A percentile compares a stretch with the other conserved stretches of the same genome.
These are phyloP conservation scores for Premnoplex brunnescens DNA, from an alignment of 2,797 vertebrate genomes.

Conservation along the genomic window DNA sequence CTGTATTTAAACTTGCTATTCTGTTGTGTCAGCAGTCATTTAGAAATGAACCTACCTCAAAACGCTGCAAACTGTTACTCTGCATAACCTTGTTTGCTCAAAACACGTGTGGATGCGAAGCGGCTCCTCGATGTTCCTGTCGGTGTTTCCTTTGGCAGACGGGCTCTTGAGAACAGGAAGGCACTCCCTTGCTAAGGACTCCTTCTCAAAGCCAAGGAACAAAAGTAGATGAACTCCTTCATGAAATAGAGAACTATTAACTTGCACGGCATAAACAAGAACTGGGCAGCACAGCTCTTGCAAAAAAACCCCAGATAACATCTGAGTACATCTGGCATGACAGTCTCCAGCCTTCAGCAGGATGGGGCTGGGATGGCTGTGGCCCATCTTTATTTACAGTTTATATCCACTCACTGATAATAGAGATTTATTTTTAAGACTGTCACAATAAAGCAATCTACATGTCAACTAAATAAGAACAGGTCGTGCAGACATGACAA, in stretches of 20 bases:
- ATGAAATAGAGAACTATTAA: slow-evolving; percentile 32
- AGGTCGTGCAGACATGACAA: neutral
- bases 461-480: neutral
- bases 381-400: neutral
- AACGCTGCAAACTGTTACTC: neutral
- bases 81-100: neutral
- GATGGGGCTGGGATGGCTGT: neutral
- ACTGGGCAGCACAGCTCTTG: neutral
- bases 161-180: slow-evolving; percentile 75
- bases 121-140: slow-evolving; percentile 57
- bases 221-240: slow-evolving; percentile 59
- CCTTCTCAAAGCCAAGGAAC: slow-evolving; percentile 68
- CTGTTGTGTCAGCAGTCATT: neutral
- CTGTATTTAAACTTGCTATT: slow-evolving; percentile 14
- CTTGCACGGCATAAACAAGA: slow-evolving; percentile 65
- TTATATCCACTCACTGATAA: neutral
- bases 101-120: slow-evolving; percentile 16
- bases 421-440: neutral
- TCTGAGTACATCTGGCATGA: neutral
- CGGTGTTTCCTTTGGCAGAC: slow-evolving; percentile 76
- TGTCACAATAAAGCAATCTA: neutral
- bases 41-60: neutral
- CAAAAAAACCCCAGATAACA: neutral
- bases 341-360: neutral
- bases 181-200: slow-evolving; percentile 71